Conservation (phyloP, 2,113 vertebrate species). For the Dasyprocta punctata region DNA sequence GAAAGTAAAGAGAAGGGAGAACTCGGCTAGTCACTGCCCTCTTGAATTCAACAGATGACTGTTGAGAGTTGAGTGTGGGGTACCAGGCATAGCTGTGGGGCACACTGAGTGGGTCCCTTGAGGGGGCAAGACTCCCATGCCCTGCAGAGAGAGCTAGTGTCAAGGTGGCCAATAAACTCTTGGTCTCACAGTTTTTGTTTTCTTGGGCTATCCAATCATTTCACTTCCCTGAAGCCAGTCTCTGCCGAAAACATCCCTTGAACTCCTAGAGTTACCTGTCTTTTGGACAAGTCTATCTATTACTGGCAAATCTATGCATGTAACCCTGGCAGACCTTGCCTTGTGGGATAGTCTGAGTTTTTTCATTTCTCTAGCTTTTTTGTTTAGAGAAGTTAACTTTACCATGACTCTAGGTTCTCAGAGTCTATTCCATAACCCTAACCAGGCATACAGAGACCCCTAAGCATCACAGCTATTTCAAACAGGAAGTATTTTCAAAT, state of each 20-base stretch:
- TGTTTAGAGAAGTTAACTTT: slow-evolving; percentile 31
- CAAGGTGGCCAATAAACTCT: not conserved
- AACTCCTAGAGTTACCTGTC: not conserved
- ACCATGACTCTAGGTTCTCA: not conserved
- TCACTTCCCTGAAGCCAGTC: slow-evolving; percentile 21
- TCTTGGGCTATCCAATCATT: not conserved
- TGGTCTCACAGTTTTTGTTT: not conserved
- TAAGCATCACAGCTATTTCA: not conserved
- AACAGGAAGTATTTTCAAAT: not conserved
- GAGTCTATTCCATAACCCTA: not conserved
- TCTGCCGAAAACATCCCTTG: not conserved
- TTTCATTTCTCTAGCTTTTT: not conserved
- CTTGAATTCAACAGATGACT: not conserved
- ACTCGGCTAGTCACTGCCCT: not conserved
- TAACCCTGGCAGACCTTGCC: not conserved
- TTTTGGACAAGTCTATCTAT: not conserved
- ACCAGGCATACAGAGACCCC: not conserved
- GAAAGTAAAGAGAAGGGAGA: not conserved
- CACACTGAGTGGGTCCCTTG: too few relatives aligned
- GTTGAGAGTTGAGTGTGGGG: not conserved
- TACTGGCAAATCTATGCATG: not conserved
- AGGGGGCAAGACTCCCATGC: not conserved
- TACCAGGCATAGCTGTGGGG: not conserved
- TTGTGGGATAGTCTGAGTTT: not conserved
- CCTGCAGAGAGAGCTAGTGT: not conserved